phyloP scores from a whole-genome alignment of 1,140 invertebrate species.

The Venustaconcha ellipsiformis region DNA sequence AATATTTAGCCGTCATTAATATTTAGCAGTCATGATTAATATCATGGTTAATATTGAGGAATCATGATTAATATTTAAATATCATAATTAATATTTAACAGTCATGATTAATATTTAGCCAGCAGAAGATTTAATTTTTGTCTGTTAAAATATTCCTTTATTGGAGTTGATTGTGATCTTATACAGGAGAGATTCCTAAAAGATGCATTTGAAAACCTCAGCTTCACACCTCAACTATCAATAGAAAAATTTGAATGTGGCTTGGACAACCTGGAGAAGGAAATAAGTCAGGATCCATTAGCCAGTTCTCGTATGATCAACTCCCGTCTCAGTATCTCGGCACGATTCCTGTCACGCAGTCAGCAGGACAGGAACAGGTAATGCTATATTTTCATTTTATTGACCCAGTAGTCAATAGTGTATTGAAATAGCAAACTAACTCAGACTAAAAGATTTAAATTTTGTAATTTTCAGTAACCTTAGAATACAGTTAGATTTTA shows the following conservation, averaged over 20 bases:
- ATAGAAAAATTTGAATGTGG: slow-evolving; percentile 53
- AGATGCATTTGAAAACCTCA: slow-evolving; percentile 61
- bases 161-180: neutral
- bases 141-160: too few relatives aligned
- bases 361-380: slow-evolving; percentile 47
- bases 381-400: neutral
- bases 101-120: too few relatives aligned
- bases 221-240: slow-evolving; percentile 46
- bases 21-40: too few relatives aligned
- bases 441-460: neutral
- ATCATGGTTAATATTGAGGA: too few relatives aligned
- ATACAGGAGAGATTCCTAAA: slow-evolving; percentile 59
- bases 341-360: slow-evolving; percentile 59
- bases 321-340: slow-evolving; percentile 58
- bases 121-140: too few relatives aligned
- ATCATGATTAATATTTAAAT: too few relatives aligned
- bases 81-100: too few relatives aligned
- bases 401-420: neutral
- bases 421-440: neutral
- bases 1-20: too few relatives aligned
- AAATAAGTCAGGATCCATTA: slow-evolving; percentile 21
- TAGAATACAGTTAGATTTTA: neutral
- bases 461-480: neutral
- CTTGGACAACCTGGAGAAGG: slow-evolving; percentile 48
- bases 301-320: slow-evolving; percentile 25